These are phyloP conservation scores for Macrocentrus cingulum DNA, from an alignment of 1,140 invertebrate species.

Conservation along the genomic window DNA sequence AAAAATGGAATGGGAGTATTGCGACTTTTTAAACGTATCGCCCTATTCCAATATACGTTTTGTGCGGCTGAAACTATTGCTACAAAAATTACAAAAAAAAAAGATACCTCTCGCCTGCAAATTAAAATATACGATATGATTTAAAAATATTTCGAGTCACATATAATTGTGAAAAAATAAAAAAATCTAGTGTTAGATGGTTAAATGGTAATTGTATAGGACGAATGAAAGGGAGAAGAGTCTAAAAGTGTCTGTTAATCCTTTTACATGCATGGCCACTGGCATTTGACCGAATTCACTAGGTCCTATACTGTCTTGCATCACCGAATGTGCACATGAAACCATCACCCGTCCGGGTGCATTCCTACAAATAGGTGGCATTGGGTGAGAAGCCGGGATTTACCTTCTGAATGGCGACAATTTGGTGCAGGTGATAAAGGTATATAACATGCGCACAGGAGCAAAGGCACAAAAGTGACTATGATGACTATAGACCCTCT, in stretches of 20 bases:
- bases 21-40: conserved; percentile 24
- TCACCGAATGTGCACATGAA: neutral
- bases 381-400: conserved; percentile 49
- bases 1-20: conserved; percentile 3
- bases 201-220: no score
- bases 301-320: conserved; percentile 1
- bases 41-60: conserved; percentile 26
- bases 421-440: conserved; percentile 53
- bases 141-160: conserved; percentile 29
- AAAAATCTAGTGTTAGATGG: no score
- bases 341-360: no score
- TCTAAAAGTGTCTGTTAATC: conserved; percentile 47
- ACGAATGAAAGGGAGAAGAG: neutral
- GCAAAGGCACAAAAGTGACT: neutral
- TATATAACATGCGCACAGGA: conserved; percentile 36
- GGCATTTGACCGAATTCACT: conserved; percentile 21
- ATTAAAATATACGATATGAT: conserved; percentile 39
- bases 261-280: conserved; percentile 44
- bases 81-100: no score
- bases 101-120: conserved; percentile 19
- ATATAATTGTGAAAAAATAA: conserved; percentile 11
- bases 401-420: conserved; percentile 59
- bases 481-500: conserved; percentile 18
- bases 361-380: conserved; percentile 53
- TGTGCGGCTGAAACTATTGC: no score